Base-by-base conservation (phyloP, 2,888 invertebrate genomes). In the Epistrophella euchroma region DNA sequence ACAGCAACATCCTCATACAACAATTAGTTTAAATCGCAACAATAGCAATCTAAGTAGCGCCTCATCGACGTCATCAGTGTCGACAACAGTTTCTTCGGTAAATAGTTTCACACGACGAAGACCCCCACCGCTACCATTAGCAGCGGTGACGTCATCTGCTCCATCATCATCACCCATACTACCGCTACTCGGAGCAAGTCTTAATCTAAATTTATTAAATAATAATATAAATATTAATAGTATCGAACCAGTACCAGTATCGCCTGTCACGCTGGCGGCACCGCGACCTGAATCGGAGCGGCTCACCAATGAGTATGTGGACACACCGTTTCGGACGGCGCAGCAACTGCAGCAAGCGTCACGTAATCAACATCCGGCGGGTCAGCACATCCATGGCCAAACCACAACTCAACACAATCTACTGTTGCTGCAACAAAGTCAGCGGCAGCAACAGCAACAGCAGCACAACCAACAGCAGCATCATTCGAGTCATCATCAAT, bases 261-360 rank as follows among this genome's bases (percentile, higher is more conserved):
- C 90, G 88, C 92, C 92, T 90, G 93, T 93, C 91, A 93, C 94
- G 89, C 92, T 94, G 91, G 94, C 94, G 91, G 94, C 94, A 93
- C 97, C 97, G 90, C 94, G 98, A 92, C 97, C 97, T 90, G 96
- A 97, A 93, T 95, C 95, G 92, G 97, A 97, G 92, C 95, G 98
- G 91, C 95, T 95, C 92, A 95, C 95, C 92, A 98, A 98, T 94
- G 97, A 98, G 93, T 98, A 98, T 94, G 97, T 98, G 93, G 98
- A 98, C 93, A 97, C 97, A 89, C 97, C 96, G 89, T 94, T 96
- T 91, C 94, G 94, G 91, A 94, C 93, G 83, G 93, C 93, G 83
- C 89, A 89, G 77, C 90, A 90, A 85, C 88, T 92, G 89, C 93
- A 93, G 90, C 93, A 93, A 91, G 92, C 93, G 88, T 92, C 92